A percentile compares a stretch with the other conserved stretches of the same genome.
These are phyloP conservation scores for Amblyornis subalaris DNA, from an alignment of 2,113 vertebrate species.

Conservation along the genomic window DNA sequence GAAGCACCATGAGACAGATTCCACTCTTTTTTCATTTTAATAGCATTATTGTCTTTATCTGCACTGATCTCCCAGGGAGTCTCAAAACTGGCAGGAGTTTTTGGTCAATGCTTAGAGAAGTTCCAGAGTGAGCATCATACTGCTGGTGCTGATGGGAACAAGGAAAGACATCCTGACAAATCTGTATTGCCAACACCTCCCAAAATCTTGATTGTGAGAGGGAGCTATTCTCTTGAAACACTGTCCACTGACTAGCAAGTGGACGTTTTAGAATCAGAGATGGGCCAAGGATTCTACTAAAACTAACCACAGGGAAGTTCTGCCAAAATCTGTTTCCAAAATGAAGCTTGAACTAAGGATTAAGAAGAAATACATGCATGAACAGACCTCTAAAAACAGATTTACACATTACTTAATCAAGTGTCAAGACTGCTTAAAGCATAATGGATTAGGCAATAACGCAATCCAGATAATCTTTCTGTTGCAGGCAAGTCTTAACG, in stretches of 20 bases:
- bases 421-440: neutral
- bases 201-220: neutral
- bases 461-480: neutral
- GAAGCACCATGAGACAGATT: neutral
- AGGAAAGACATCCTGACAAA: fast-evolving
- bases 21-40: neutral
- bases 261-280: neutral
- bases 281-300: neutral
- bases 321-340: neutral
- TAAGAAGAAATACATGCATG: neutral
- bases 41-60: neutral
- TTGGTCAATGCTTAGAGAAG: neutral
- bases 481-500: neutral
- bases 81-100: neutral
- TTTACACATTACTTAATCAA: constrained; percentile 1
- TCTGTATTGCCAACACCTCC: neutral
- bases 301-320: neutral
- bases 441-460: neutral
- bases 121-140: neutral
- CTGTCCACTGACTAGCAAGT: neutral
- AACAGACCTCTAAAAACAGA: constrained; percentile 5
- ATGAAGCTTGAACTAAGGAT: neutral
- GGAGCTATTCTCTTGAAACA: neutral
- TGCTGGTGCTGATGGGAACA: neutral
- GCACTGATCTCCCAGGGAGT: neutral